Percentiles rank a stretch among this genome's conserved stretches.
These are phyloP conservation scores for Pristionchus exspectatus DNA, from an alignment of 2,888 invertebrate species.

Conservation along the genomic window DNA sequence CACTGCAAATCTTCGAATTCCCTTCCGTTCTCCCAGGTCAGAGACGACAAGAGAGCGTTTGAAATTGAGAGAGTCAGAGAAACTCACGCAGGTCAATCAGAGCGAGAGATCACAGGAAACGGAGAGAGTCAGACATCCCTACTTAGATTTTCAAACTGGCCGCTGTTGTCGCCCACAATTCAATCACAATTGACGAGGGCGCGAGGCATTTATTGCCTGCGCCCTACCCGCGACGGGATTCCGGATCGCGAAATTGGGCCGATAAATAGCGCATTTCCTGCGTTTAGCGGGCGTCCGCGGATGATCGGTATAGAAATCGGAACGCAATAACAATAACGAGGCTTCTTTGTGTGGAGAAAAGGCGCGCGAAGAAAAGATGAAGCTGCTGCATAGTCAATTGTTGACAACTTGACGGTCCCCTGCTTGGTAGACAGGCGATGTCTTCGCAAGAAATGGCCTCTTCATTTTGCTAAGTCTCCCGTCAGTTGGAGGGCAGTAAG, in stretches of 20 bases:
- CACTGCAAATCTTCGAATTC: background rate
- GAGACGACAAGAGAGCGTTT: background rate
- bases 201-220: background rate
- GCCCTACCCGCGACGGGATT: background rate
- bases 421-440: background rate
- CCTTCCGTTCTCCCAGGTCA: background rate
- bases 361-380: background rate
- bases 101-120: slow-evolving; percentile 53
- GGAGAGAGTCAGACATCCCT: slow-evolving; percentile 57
- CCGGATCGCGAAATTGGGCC: background rate
- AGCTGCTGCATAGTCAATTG: slow-evolving; percentile 39
- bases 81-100: background rate
- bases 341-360: background rate
- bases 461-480: background rate
- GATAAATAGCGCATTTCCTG: background rate
- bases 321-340: slow-evolving; percentile 29
- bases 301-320: background rate
- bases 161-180: slow-evolving; percentile 7
- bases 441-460: no score
- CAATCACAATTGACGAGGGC: background rate
- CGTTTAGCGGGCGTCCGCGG: background rate
- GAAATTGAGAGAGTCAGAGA: background rate
- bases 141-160: background rate
- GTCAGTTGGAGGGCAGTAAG: background rate
- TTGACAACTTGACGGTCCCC: background rate